Conservation (phyloP, 2,888 invertebrate species). For the Philereme transversata region DNA sequence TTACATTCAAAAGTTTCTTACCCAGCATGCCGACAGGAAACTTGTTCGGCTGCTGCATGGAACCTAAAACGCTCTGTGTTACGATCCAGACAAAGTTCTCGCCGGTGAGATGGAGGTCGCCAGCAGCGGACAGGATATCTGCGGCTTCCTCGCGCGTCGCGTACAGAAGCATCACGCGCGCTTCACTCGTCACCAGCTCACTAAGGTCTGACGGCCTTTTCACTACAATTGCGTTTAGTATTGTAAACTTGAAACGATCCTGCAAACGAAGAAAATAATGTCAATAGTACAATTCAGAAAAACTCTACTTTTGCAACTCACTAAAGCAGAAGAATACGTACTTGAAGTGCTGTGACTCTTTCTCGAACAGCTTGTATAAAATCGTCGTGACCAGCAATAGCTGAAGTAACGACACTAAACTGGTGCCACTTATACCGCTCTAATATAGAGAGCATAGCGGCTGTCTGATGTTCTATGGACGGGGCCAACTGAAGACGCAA, state of each 20-base stretch:
- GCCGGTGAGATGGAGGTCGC: constrained; percentile 90
- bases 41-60: constrained; percentile 86
- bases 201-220: constrained; percentile 89
- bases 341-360: constrained; percentile 92
- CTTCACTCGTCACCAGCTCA: constrained; percentile 94
- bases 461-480: constrained; percentile 97
- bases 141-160: constrained; percentile 95
- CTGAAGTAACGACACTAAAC: constrained; percentile 96
- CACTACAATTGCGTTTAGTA: constrained; percentile 93
- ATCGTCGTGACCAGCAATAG: constrained; percentile 97
- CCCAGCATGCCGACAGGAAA: constrained; percentile 97
- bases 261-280: constrained; percentile 33
- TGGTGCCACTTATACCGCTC: constrained; percentile 98
- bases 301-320: background rate
- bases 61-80: constrained; percentile 96
- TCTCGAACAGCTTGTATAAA: constrained; percentile 97
- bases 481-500: constrained; percentile 97
- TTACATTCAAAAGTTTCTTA: constrained; percentile 63
- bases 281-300: background rate
- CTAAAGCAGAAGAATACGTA: constrained; percentile 47
- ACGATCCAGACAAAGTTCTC: constrained; percentile 99
- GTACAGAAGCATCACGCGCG: constrained; percentile 96
- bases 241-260: constrained; percentile 88
- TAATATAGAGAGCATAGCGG: constrained; percentile 97
- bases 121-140: constrained; percentile 90